These are phyloP conservation scores for Maconellicoccus hirsutus DNA, from an alignment of 1,140 invertebrate genomes.

Conservation along the genomic window DNA sequence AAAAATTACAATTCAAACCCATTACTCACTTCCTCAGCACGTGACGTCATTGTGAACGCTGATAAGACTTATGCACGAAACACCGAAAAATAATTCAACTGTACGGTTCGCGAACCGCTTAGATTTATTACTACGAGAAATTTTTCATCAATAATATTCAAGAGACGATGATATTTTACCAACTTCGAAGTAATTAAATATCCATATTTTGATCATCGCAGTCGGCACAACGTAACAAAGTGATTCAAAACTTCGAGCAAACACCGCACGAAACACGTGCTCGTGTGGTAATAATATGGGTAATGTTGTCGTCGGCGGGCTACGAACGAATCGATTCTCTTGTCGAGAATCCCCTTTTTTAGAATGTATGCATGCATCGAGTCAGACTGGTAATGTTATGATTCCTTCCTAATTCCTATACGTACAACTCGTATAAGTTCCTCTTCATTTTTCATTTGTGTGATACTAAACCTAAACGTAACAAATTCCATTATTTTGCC, in stretches of 20 bases:
- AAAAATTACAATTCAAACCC: background rate
- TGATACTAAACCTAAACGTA: too few species aligned
- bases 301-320: background rate
- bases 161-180: background rate
- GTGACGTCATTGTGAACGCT: background rate
- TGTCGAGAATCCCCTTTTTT: background rate
- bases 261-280: background rate
- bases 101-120: background rate
- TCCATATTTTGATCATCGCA: background rate
- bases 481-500: too few species aligned
- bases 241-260: background rate
- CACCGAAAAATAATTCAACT: background rate
- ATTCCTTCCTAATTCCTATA: too few species aligned
- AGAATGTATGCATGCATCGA: too few species aligned
- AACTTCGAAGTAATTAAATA: constrained; percentile 3
- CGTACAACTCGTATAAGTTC: too few species aligned
- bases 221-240: background rate
- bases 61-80: background rate
- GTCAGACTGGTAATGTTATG: too few species aligned
- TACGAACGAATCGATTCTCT: background rate
- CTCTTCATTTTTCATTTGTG: too few species aligned
- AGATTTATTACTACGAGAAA: background rate
- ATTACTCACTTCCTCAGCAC: background rate
- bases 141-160: background rate
- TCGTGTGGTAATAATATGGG: too few species aligned